Percentiles rank a stretch among this genome's conserved stretches.
Conservation (phyloP, 2,888 invertebrate genomes). For the Isotomurus palustris region DNA sequence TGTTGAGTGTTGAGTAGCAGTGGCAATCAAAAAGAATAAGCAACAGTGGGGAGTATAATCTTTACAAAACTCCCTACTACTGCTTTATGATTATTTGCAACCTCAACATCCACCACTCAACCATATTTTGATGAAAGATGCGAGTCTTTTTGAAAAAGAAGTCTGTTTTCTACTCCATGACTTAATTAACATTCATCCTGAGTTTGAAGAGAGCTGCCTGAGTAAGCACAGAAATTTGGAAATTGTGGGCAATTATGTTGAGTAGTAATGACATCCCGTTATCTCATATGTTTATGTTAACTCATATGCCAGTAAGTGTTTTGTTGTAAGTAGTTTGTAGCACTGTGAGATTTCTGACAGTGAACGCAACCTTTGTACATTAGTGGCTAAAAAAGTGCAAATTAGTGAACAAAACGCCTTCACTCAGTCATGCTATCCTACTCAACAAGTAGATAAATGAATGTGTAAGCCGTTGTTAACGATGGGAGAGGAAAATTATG, state of each 20-base stretch:
- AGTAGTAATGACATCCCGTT: background rate
- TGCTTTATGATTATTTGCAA: no score
- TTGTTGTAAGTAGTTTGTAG: background rate
- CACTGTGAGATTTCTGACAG: background rate
- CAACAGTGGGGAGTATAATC: background rate
- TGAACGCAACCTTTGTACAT: no score
- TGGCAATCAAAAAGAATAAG: background rate
- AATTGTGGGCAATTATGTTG: background rate
- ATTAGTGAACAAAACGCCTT: background rate
- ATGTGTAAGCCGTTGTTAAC: background rate
- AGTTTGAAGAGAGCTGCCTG: background rate
- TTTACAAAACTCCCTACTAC: no score
- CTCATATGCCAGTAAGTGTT: background rate
- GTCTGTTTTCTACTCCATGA: no score
- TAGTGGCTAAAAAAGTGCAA: background rate
- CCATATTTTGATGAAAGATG: no score
- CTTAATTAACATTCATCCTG: background rate
- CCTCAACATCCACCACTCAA: no score
- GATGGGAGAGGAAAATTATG: no score
- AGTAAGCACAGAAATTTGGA: background rate
- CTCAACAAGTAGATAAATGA: background rate
- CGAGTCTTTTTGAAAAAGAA: no score
- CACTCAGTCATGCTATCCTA: background rate
- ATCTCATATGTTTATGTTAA: background rate
- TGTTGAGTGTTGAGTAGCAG: no score